These are phyloP conservation scores for Adelphocoris suturalis DNA, from an alignment of 2,888 invertebrate species.

Conservation along the genomic window DNA sequence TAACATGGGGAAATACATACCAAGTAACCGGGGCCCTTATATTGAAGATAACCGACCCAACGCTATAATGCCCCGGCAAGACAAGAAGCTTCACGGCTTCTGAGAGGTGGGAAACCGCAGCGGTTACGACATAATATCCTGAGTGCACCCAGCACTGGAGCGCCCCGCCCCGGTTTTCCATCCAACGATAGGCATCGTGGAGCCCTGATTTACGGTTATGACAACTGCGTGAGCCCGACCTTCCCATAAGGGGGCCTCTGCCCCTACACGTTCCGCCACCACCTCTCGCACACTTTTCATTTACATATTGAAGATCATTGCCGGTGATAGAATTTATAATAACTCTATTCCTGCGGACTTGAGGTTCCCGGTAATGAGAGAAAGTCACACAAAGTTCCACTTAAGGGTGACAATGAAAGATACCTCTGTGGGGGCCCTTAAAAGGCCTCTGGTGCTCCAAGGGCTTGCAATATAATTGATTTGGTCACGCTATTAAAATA, in stretches of 20 bases:
- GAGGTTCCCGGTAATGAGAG: slow-evolving; percentile 55
- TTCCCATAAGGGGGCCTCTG: background rate
- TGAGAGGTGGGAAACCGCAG: slow-evolving; percentile 65
- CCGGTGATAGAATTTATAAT: slow-evolving; percentile 72
- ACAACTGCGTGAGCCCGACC: slow-evolving; percentile 68
- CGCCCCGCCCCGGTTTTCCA: slow-evolving; percentile 38
- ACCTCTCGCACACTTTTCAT: slow-evolving; percentile 63
- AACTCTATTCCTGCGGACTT: slow-evolving; percentile 63
- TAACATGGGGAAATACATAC: slow-evolving; percentile 50
- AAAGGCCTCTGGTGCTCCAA: slow-evolving; percentile 25
- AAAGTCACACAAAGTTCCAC: slow-evolving; percentile 71
- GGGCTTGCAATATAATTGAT: slow-evolving; percentile 54
- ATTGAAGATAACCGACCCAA: slow-evolving; percentile 62
- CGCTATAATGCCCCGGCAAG: slow-evolving; percentile 45
- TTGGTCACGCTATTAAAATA: slow-evolving; percentile 66
- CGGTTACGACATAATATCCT: slow-evolving; percentile 69
- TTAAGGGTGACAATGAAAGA: slow-evolving; percentile 70
- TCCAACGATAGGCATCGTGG: slow-evolving; percentile 59
- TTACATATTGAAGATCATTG: slow-evolving; percentile 71
- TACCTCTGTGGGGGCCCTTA: slow-evolving; percentile 43
- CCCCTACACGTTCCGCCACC: background rate
- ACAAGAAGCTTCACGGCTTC: slow-evolving; percentile 61
- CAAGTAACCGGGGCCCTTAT: slow-evolving; percentile 40
- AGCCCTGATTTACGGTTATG: slow-evolving; percentile 68
- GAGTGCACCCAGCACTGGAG: slow-evolving; percentile 48